Conservation (phyloP, 1,140 invertebrate genomes). For the Melitaea cinxia region DNA sequence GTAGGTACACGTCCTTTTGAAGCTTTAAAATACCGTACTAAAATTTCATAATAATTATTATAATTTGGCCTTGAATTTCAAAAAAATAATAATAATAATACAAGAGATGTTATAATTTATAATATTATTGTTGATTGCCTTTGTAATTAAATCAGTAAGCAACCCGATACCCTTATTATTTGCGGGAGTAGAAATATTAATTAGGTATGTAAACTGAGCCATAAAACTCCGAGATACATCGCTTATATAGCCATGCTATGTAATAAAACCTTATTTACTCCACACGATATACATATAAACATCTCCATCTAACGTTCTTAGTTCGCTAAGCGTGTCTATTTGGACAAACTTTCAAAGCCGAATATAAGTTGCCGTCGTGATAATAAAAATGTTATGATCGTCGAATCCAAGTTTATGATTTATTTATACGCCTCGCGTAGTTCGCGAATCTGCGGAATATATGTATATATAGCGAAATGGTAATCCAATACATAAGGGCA, state of each 20-base stretch:
- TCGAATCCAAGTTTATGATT: slow-evolving; percentile 59
- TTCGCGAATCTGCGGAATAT: slow-evolving; percentile 48
- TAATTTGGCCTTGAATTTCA: too few species aligned
- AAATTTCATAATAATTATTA: too few species aligned
- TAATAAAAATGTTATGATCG: slow-evolving; percentile 70
- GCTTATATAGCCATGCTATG: background rate
- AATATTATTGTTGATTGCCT: too few species aligned
- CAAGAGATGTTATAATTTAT: too few species aligned
- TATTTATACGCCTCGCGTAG: slow-evolving; percentile 56
- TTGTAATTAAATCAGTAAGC: too few species aligned
- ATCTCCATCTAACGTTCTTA: background rate
- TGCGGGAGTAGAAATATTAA: background rate
- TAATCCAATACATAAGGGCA: slow-evolving; percentile 43
- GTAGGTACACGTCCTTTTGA: too few species aligned
- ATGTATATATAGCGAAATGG: slow-evolving; percentile 44
- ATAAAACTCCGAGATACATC: background rate
- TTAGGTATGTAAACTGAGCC: background rate
- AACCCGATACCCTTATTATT: background rate
- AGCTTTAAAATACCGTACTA: too few species aligned
- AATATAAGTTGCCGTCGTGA: slow-evolving; percentile 51
- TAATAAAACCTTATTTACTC: background rate
- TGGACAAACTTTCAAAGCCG: slow-evolving; percentile 44
- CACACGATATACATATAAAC: background rate
- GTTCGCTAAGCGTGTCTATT: background rate
- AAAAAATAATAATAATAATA: too few species aligned